These are phyloP conservation scores for Rhabdophis nuchalis DNA, from an alignment of 2,797 vertebrate genomes.

Conservation along the genomic window DNA sequence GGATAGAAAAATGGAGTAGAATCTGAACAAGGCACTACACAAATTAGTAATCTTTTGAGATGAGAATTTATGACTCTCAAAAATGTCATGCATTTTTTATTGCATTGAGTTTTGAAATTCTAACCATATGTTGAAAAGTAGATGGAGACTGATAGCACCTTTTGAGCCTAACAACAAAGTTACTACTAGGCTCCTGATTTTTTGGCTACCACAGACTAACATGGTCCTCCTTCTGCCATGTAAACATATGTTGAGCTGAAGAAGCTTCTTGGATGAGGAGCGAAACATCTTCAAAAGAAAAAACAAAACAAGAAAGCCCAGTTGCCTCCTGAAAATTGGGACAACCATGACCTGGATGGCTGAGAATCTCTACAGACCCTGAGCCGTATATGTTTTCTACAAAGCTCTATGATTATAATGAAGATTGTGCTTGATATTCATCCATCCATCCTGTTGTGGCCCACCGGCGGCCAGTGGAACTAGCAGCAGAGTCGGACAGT, in stretches of 20 bases:
- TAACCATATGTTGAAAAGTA: neutral
- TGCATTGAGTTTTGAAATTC: constrained; percentile 34
- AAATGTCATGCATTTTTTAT: constrained; percentile 27
- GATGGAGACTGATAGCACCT: neutral
- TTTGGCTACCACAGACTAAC: neutral
- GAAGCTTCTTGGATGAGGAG: too few relatives aligned
- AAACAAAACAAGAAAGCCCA: too few relatives aligned
- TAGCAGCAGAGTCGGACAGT: too few relatives aligned
- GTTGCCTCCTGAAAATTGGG: too few relatives aligned
- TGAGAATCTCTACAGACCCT: neutral
- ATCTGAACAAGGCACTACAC: constrained; percentile 31
- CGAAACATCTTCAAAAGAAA: too few relatives aligned
- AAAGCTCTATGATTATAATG: neutral
- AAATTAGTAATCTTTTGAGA: constrained; percentile 32
- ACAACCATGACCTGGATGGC: too few relatives aligned
- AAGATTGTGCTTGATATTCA: neutral
- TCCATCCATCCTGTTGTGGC: neutral
- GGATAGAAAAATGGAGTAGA: constrained; percentile 32
- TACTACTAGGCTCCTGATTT: neutral
- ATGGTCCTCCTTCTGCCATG: neutral
- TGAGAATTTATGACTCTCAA: constrained; percentile 34
- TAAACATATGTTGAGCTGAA: neutral
- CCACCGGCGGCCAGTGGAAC: too few relatives aligned
- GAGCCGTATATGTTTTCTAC: neutral
- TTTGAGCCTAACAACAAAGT: neutral